Base-by-base conservation (phyloP, 2,888 invertebrate genomes). In the Calliopum simillimum region DNA sequence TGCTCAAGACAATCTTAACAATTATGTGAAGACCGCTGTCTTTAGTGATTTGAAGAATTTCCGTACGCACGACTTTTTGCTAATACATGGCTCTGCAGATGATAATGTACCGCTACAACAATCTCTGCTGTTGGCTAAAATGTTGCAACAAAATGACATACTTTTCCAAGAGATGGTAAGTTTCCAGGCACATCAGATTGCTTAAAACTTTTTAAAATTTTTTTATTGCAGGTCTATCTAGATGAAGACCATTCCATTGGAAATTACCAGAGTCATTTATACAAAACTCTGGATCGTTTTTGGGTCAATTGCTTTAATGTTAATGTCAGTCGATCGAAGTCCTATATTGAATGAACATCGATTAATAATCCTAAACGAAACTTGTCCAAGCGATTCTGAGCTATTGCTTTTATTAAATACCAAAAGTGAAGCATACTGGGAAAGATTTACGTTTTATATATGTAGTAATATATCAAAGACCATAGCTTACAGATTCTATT, bases 71-170 rank as follows among this genome's bases (percentile, higher is more conserved):
- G 89, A 89, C 56, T 96, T 90, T 83, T 88, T 96, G 79, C 85
- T 98, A 53, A 90, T 97, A 51, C 98, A 98, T 84, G 98, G 98
- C 14, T 94, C 94, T 13, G 94, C 92, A 0, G 95, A 95, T 80
- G 94, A 94, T 82, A 98, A 98, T 84, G 98, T 98, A 0, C 98
- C 97, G 85, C 93, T 89, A 80, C 94, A 94, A 81, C 91, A 94
- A 77, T 91, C 95, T 6, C 90, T 96, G 89, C 89, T 93, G 78
- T 87, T 98, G 56, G 91, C 94, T 1, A 93, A 93, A 80, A 90
- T 91, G 53, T 86, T 98, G 73, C 93, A 94, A 77, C 87, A 89
- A 51, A 89, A 89, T 1, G 93, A 95, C 80, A 93, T 98, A 67
- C 88, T 90, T 23, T 98, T 96, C 86, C 89, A 93, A 78, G 91